These are phyloP conservation scores for Heliothis peltigera DNA, from an alignment of 2,888 invertebrate species.

Conservation along the genomic window DNA sequence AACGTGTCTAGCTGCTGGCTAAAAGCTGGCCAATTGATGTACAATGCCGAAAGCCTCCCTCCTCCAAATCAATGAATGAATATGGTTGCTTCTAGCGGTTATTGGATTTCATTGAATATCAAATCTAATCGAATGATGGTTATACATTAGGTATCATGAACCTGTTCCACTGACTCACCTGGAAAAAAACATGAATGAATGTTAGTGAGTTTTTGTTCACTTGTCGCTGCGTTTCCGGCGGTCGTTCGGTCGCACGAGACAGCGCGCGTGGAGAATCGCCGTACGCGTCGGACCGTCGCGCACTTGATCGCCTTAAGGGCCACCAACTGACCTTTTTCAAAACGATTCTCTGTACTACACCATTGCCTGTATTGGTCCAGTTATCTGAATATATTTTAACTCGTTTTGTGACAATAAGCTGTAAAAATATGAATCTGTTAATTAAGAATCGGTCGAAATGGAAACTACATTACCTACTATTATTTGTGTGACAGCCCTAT, in stretches of 20 bases:
- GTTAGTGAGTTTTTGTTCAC: conserved; percentile 85
- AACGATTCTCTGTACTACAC: background rate
- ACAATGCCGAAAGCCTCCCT: too few relatives aligned
- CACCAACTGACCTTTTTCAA: conserved; percentile 37
- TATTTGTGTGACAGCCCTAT: conserved; percentile 63
- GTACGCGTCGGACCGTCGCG: conserved; percentile 84
- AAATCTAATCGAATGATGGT: conserved; percentile 37
- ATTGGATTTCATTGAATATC: conserved; percentile 14
- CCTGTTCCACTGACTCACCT: conserved; percentile 75
- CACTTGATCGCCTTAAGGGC: conserved; percentile 65
- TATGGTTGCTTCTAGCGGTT: conserved; percentile 2
- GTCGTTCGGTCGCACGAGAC: conserved; percentile 76
- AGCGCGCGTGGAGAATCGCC: conserved; percentile 86
- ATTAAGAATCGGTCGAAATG: background rate
- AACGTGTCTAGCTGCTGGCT: too few relatives aligned
- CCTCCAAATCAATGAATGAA: conserved; percentile 18
- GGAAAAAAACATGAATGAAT: conserved; percentile 86
- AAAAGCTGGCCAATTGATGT: too few relatives aligned
- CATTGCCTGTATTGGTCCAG: background rate
- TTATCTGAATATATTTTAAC: background rate
- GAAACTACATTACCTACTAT: background rate
- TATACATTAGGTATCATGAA: conserved; percentile 67
- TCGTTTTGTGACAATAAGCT: background rate
- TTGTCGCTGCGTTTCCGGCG: conserved; percentile 88
- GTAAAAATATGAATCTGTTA: background rate